Evolutionary conservation across 2,888 invertebrate species (phyloP).

Genomic region (Dorcus hopei): DNA sequence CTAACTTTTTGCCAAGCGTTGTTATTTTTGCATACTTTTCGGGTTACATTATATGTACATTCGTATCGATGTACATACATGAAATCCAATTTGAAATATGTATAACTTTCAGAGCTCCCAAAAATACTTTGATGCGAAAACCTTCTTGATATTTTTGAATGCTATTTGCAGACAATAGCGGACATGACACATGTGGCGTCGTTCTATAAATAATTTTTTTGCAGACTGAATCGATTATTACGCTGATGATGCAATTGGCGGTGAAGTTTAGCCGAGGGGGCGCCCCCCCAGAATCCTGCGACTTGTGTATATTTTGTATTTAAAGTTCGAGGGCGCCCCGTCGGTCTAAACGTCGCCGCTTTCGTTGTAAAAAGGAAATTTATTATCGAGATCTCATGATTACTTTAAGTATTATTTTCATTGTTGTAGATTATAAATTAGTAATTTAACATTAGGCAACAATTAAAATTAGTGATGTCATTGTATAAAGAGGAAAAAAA

Average conservation of each 20-base stretch:
- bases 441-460: conserved; percentile 14
- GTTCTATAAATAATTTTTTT: conserved; percentile 15
- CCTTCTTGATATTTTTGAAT: no score
- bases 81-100: no score
- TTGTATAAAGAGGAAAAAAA: conserved; percentile 7
- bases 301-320: conserved; percentile 23
- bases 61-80: no score
- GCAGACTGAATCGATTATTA: conserved; percentile 26
- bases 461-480: conserved; percentile 13
- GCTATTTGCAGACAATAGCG: conserved; percentile 29
- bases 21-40: no score
- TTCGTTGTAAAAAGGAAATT: conserved; percentile 10
- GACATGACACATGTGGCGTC: conserved; percentile 29
- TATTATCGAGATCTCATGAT: conserved; percentile 32
- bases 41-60: no score
- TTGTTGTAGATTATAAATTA: conserved; percentile 19
- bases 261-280: conserved; percentile 25
- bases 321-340: conserved; percentile 11
- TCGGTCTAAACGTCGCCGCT: conserved; percentile 17
- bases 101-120: no score
- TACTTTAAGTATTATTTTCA: conserved; percentile 36
- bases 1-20: no score
- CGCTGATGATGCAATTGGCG: conserved; percentile 35
- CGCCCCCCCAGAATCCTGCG: conserved; percentile 14
- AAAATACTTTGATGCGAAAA: no score